phyloP scores from a whole-genome alignment of 2,797 vertebrate species.

The Pangasius krempfi region DNA sequence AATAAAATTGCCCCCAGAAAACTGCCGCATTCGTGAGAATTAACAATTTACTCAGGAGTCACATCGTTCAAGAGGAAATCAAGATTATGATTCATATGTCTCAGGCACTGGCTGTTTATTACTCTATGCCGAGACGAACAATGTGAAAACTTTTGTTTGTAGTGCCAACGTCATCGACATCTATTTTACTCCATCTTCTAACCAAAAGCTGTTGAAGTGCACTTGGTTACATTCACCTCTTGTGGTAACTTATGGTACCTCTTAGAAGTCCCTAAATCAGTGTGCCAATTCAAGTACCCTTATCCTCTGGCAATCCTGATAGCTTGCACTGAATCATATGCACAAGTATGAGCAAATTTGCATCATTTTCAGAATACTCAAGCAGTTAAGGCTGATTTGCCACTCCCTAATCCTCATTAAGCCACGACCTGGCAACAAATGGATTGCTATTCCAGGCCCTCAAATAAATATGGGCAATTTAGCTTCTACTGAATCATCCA shows the following conservation, averaged over 20 bases:
- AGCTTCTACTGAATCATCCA: neutral
- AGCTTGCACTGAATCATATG: conserved; percentile 22
- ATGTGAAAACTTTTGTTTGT: neutral
- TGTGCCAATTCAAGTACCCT: neutral
- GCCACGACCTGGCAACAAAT: conserved; percentile 6
- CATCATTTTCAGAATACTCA: neutral
- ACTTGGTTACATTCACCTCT: neutral
- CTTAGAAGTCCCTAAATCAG: conserved; percentile 11
- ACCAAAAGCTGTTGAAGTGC: neutral
- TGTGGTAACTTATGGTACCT: neutral
- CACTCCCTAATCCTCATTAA: neutral
- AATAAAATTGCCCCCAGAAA: neutral
- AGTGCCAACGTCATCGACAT: neutral
- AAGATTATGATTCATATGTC: neutral
- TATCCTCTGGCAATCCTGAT: neutral
- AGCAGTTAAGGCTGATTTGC: conserved; percentile 27
- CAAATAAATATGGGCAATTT: conserved; percentile 26
- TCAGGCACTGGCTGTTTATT: neutral
- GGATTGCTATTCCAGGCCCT: conserved; percentile 3
- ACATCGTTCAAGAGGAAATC: neutral
- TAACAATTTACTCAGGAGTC: neutral
- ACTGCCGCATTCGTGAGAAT: neutral
- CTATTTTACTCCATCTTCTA: neutral
- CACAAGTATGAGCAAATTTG: conserved; percentile 7
- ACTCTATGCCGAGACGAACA: neutral